These are phyloP conservation scores for Pseudorhombus dupliciocellatus DNA, from an alignment of 2,113 vertebrate genomes.

Conservation along the genomic window DNA sequence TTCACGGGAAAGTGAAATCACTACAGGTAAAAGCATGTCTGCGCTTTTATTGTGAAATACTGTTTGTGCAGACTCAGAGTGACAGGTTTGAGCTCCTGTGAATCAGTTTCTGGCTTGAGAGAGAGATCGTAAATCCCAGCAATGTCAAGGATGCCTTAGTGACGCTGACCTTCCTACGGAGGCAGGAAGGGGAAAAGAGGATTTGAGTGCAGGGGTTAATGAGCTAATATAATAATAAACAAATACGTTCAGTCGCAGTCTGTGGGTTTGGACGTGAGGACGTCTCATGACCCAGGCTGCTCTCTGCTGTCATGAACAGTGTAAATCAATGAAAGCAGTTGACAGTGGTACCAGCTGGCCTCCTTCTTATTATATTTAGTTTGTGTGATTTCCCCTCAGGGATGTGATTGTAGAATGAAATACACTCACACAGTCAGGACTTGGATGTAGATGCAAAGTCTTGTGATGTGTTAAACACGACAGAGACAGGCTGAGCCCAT, in stretches of 20 bases:
- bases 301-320: neutral
- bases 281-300: neutral
- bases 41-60: neutral
- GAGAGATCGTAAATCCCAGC: constrained; percentile 3
- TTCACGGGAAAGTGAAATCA: constrained; percentile 87
- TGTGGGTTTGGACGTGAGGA: neutral
- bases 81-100: neutral
- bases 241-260: constrained; percentile 2
- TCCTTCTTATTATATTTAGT: constrained; percentile 17
- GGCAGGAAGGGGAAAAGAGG: constrained; percentile 8
- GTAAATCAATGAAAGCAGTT: neutral
- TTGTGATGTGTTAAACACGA: constrained; percentile 2
- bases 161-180: constrained; percentile 6
- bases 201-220: constrained; percentile 16
- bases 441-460: neutral
- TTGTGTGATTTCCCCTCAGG: neutral
- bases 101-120: neutral
- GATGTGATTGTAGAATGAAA: neutral
- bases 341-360: constrained; percentile 22
- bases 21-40: constrained; percentile 81
- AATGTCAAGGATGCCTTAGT: neutral
- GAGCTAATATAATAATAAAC: neutral
- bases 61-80: neutral
- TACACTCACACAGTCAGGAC: neutral
- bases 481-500: neutral